These are phyloP conservation scores for Melopsittacus undulatus DNA, from an alignment of 2,797 vertebrate species.

Conservation along the genomic window DNA sequence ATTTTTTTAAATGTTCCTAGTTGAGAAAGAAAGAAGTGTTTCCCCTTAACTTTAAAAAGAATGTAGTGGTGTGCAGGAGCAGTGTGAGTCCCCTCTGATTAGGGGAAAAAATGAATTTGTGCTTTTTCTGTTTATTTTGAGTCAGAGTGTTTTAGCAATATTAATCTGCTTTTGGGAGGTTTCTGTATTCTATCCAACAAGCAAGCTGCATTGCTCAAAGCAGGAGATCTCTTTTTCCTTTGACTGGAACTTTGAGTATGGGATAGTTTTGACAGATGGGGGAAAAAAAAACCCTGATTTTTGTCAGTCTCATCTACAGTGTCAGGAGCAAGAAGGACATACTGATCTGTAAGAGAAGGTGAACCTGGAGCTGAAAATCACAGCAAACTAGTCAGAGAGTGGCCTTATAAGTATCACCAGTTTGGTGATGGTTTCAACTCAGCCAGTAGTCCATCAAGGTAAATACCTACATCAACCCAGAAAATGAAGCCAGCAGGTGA, in stretches of 20 bases:
- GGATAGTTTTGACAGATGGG: background rate
- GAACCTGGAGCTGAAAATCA: background rate
- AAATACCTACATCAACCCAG: background rate
- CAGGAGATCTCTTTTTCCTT: background rate
- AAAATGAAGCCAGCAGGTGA: background rate
- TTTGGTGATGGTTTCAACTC: background rate
- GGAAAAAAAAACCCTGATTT: background rate
- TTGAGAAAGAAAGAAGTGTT: background rate
- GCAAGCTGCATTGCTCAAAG: background rate
- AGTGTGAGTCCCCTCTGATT: background rate
- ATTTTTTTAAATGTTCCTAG: background rate
- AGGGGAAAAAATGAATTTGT: conserved; percentile 1
- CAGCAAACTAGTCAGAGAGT: background rate
- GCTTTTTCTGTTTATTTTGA: background rate
- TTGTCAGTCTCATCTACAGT: background rate
- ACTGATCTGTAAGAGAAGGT: background rate
- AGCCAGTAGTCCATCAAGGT: background rate
- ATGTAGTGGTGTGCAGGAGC: background rate
- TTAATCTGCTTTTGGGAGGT: background rate
- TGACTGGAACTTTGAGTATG: background rate
- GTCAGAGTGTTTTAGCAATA: background rate
- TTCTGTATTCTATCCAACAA: background rate
- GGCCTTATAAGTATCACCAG: background rate
- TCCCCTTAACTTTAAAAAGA: background rate
- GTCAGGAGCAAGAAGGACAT: background rate